A percentile compares a stretch with the other conserved stretches of the same genome.
Conservation (phyloP, 2,113 vertebrate species). For the Axis porcinus region DNA sequence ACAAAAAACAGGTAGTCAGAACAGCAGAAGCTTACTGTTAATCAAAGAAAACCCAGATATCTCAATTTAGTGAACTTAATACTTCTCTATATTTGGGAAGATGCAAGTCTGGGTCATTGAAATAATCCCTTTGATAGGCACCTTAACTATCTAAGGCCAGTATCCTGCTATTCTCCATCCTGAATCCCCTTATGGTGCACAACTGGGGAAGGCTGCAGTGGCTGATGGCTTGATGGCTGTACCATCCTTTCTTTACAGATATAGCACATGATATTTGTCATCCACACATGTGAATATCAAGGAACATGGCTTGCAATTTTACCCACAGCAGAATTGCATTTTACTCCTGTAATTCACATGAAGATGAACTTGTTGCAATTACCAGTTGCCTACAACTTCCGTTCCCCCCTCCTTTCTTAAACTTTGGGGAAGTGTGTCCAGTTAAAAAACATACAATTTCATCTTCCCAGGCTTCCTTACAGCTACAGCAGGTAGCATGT, state of each 20-base stretch:
- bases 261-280: fast-evolving
- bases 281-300: background rate
- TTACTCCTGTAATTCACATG: background rate
- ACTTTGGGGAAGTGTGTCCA: background rate
- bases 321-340: background rate
- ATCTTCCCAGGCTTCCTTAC: background rate
- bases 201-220: background rate
- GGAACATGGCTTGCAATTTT: background rate
- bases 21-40: background rate
- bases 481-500: background rate
- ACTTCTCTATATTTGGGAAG: background rate
- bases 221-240: background rate
- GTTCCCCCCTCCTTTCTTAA: background rate
- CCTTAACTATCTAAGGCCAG: background rate
- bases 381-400: background rate
- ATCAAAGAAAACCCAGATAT: background rate
- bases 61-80: background rate
- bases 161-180: background rate
- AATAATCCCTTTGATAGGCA: background rate
- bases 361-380: background rate
- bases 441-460: background rate
- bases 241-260: background rate
- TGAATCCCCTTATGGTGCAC: background rate
- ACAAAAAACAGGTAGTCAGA: background rate
- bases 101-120: background rate